Conservation (phyloP, 2,888 invertebrate genomes). For the Sminthurinus aureus region DNA sequence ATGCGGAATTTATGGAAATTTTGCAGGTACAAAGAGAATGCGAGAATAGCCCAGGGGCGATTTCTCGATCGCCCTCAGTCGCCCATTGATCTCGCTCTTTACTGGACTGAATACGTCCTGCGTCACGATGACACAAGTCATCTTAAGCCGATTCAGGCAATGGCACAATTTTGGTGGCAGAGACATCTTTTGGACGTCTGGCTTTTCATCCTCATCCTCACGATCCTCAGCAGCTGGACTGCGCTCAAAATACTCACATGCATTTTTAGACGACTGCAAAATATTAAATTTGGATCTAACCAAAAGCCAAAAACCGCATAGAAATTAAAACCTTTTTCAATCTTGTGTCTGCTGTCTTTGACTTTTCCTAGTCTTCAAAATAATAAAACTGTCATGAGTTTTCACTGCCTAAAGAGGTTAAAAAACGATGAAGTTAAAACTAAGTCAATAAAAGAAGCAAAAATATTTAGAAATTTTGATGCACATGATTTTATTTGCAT, state of each 20-base stretch:
- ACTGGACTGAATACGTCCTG: neutral
- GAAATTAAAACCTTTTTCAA: no score
- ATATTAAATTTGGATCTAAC: neutral
- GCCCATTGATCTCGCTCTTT: neutral
- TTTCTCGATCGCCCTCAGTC: neutral
- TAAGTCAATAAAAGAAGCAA: no score
- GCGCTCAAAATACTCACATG: neutral
- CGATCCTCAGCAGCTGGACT: neutral
- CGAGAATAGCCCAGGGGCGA: neutral
- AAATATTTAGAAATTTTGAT: no score
- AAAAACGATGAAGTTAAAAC: no score
- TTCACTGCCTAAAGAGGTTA: no score
- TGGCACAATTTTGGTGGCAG: conserved; percentile 30
- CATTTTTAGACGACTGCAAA: neutral
- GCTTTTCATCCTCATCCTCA: conserved; percentile 10
- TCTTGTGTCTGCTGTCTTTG: no score
- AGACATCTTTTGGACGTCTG: conserved; percentile 31
- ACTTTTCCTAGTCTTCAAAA: no score
- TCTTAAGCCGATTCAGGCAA: neutral
- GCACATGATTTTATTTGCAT: no score
- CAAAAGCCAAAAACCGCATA: no score
- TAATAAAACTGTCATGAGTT: no score
- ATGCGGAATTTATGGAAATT: neutral
- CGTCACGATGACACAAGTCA: neutral
- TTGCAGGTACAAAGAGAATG: conserved; percentile 34